Evolutionary conservation across 2,113 vertebrate genomes (phyloP), one percentile per base, ranked within the genome.

Genomic region (Hirundichthys speculiger): DNA sequence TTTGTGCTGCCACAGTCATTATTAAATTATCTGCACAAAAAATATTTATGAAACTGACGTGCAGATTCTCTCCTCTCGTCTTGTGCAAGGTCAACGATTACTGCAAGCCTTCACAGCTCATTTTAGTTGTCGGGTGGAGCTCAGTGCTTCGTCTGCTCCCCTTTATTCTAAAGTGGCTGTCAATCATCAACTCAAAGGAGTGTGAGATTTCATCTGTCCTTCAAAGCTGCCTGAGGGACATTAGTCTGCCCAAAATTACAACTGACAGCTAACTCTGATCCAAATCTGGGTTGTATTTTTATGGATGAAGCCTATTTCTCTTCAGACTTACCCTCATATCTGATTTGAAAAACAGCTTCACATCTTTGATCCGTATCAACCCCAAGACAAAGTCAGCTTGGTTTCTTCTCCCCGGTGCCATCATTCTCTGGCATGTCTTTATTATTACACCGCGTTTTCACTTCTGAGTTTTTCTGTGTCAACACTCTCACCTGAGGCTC

Each of bases 241-340:
- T 13, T 18, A 15, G 12, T 62, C 49, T 52, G 38, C 47, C 21
- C 57, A 52, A 65, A 77, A 62, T 56, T 59, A 70, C n/a, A 70
- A 65, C 72, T 65, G 57, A 75, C 73, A 75, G 64, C 55, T 56
- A 68, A 18, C 30, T 69, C 30, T 69, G 4, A 66, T 58, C 63
- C 24, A 13, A 66, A 47, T 71, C 59, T 4, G 46, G 51, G 39
- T 24, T 69, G 38, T 43, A 74, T 74, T 75, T n/a, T 83, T 42
- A 43, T 51, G 56, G 49, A 75, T 50, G 67, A 13, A 79, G 43
- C 5, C 40, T 21, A 61, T 38, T 21, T 67, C 15, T 64, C 24
- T 39, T 57, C 14, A 42, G 24, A 59, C 42, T 72, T 22, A 13
- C 19, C 12, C 9, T 57, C 25, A 67, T 18, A 61, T 65, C 57